These are phyloP conservation scores for Phengaris arion DNA, from an alignment of 2,888 invertebrate genomes.

Conservation along the genomic window DNA sequence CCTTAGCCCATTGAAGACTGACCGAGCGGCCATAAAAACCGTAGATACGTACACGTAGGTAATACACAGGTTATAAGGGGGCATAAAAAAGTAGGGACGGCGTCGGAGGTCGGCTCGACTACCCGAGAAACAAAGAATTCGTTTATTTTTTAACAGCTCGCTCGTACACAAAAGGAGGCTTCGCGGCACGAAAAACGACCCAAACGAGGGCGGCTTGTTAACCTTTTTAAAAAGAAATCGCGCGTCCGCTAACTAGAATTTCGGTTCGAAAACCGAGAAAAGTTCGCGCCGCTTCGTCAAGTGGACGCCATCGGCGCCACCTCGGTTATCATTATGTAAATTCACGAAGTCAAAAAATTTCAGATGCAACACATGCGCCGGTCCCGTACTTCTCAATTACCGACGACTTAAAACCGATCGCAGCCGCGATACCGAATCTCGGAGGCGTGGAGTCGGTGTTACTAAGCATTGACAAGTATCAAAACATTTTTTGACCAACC, in stretches of 20 bases:
- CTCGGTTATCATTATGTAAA: slow-evolving; percentile 74
- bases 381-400: slow-evolving; percentile 55
- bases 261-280: slow-evolving; percentile 77
- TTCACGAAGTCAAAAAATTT: slow-evolving; percentile 56
- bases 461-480: not conserved
- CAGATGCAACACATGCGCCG: slow-evolving; percentile 50
- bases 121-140: slow-evolving; percentile 79
- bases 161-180: slow-evolving; percentile 76
- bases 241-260: slow-evolving; percentile 77
- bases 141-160: slow-evolving; percentile 80
- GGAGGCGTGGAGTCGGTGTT: not conserved
- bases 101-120: slow-evolving; percentile 78
- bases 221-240: slow-evolving; percentile 78
- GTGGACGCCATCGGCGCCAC: slow-evolving; percentile 70
- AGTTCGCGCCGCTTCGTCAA: slow-evolving; percentile 58
- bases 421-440: slow-evolving; percentile 4
- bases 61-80: slow-evolving; percentile 78
- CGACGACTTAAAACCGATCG: slow-evolving; percentile 42
- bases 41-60: slow-evolving; percentile 79
- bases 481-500: not conserved
- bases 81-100: slow-evolving; percentile 77
- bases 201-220: slow-evolving; percentile 77
- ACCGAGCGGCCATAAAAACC: slow-evolving; percentile 77
- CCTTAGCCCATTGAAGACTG: slow-evolving; percentile 79
- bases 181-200: slow-evolving; percentile 75